Percentiles rank a stretch among this genome's conserved stretches.
Conservation (phyloP, 2,797 vertebrate genomes). For the Parauchenoglanis punctatus region DNA sequence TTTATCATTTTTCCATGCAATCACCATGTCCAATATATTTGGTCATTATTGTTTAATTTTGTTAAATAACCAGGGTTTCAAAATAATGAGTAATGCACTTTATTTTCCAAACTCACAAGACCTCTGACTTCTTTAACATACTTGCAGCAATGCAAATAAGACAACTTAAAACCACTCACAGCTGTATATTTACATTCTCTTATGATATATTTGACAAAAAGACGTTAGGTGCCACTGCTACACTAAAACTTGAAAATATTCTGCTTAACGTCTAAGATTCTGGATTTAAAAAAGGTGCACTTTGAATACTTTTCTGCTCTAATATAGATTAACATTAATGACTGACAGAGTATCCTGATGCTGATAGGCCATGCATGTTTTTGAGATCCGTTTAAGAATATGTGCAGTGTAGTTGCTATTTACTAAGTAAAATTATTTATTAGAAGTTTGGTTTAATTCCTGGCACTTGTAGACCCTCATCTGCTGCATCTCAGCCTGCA, state of each 20-base stretch:
- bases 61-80: conserved; percentile 20
- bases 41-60: conserved; percentile 8
- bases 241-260: neutral
- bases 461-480: neutral
- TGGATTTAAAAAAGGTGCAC: neutral
- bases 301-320: conserved; percentile 12
- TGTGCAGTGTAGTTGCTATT: conserved; percentile 12
- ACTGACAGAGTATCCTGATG: neutral
- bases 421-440: conserved; percentile 25
- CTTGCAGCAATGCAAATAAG: neutral
- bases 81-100: conserved; percentile 46
- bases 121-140: neutral
- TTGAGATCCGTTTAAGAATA: conserved; percentile 9
- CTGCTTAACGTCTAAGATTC: neutral
- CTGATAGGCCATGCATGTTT: conserved; percentile 21
- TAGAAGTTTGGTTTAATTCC: conserved; percentile 13
- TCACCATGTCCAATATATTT: neutral
- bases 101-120: conserved; percentile 37
- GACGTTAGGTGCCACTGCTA: neutral
- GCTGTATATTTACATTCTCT: neutral
- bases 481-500: conserved; percentile 7
- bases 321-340: neutral
- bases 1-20: neutral
- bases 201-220: neutral
- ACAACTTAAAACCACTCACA: neutral